Conservation (phyloP, 2,797 vertebrate species). For the Channa striata region DNA sequence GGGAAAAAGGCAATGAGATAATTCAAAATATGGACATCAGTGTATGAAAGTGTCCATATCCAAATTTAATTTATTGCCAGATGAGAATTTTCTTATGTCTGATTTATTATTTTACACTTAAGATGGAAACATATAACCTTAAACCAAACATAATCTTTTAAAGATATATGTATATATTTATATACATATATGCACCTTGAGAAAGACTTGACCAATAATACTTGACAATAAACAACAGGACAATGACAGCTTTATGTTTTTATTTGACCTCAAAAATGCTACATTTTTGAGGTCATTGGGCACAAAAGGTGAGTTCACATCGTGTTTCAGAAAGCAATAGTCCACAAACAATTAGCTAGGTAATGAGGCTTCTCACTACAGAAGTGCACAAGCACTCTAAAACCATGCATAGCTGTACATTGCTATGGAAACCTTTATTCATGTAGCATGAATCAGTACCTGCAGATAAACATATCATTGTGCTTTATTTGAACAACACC, state of each 20-base stretch:
- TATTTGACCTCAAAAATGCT: constrained; percentile 73
- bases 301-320: constrained; percentile 81
- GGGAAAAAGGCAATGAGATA: neutral
- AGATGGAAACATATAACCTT: neutral
- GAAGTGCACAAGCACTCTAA: constrained; percentile 56
- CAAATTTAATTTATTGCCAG: neutral
- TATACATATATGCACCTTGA: neutral
- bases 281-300: constrained; percentile 65
- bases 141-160: neutral
- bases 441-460: constrained; percentile 44
- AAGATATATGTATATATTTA: too few relatives aligned
- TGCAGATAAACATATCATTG: constrained; percentile 59
- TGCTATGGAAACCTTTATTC: constrained; percentile 51
- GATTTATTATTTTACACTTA: constrained; percentile 12
- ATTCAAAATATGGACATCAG: neutral
- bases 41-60: neutral
- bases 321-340: constrained; percentile 54
- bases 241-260: constrained; percentile 57
- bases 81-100: neutral
- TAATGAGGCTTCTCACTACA: constrained; percentile 65
- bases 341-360: constrained; percentile 56
- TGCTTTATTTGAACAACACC: constrained; percentile 66
- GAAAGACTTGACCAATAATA: constrained; percentile 5
- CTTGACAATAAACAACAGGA: constrained; percentile 33
- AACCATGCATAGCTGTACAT: constrained; percentile 76